Evolutionary conservation across 2,113 vertebrate genomes (phyloP).

Genomic region (Dunckerocampus dactyliophorus): DNA sequence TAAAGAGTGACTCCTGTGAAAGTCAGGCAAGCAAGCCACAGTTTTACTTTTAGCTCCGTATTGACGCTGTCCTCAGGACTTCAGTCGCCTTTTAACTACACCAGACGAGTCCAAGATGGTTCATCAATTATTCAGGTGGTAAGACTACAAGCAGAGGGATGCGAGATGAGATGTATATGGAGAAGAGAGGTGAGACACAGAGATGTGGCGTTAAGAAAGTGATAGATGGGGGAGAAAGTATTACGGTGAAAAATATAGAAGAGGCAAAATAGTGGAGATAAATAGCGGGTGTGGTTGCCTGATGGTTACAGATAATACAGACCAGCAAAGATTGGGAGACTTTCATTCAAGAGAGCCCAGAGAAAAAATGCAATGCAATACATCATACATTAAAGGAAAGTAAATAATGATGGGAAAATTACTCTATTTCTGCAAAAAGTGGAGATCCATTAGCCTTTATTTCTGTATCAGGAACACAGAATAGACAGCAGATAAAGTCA

Average conservation of each 20-base stretch:
- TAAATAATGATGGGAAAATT: constrained; percentile 30
- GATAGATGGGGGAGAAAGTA: constrained; percentile 3
- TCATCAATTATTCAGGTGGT: constrained; percentile 65
- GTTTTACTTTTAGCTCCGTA: constrained; percentile 40
- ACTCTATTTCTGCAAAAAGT: constrained; percentile 33
- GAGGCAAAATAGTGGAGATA: neutral
- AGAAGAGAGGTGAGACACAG: constrained; percentile 7
- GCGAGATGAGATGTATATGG: constrained; percentile 21
- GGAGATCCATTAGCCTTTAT: constrained; percentile 32
- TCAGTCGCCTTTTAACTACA: constrained; percentile 58
- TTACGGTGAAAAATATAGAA: constrained; percentile 3
- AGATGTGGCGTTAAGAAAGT: constrained; percentile 16
- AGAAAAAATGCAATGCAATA: constrained; percentile 14
- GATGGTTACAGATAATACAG: too few relatives aligned
- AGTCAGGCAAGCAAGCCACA: constrained; percentile 21
- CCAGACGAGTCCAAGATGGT: constrained; percentile 50
- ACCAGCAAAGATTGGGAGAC: constrained; percentile 1
- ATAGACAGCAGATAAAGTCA: constrained; percentile 16
- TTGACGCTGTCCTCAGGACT: constrained; percentile 63
- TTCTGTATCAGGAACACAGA: constrained; percentile 16
- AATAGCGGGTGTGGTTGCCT: too few relatives aligned
- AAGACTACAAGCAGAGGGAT: constrained; percentile 42
- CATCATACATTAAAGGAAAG: constrained; percentile 20
- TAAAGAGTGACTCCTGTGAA: constrained; percentile 29
- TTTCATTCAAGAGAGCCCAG: too few relatives aligned